Base-by-base conservation (phyloP, 2,888 invertebrate genomes). In the Heliconius ethilla region DNA sequence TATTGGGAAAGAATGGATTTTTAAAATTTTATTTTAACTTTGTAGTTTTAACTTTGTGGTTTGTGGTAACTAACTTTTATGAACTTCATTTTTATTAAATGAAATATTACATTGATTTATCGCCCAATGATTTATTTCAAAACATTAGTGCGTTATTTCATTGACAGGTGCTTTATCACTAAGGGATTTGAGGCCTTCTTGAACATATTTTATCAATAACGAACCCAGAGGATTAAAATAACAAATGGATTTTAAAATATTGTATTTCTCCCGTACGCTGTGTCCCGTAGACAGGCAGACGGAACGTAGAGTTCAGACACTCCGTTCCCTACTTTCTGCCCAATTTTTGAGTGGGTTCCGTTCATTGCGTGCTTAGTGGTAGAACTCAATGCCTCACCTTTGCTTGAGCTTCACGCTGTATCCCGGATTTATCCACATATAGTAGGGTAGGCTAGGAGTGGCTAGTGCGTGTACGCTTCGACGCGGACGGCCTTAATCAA, bases 141-240 rank as follows among this genome's bases (percentile, higher is more conserved):
- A 65, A 5, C 4, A 15, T 45, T 13, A 45, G 13, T 22, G 55
- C 3, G 18, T 18, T 55, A 55, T 66, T 9, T 66, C 66, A 66
- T 66, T 33, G 66, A 66, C 66, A 66, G 10, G 66, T 10, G 22
- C 66, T 66, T 33, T 66, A 33, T 66, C 33, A 66, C 29, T 33
- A 22, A 33, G 33, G 66, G 66, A 33, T 11, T 15, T 15, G 45
- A 45, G 45, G 45, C 15, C 45, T 45, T 11, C 66, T 66, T 66
- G 33, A 33, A 66, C 9, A 66, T 66, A 33, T 33, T 66, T 66
- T 66, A 66, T 66, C 33, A 66, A 33, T 33, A 33, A n/a, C 33
- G 18, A 29, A 1, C 33, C 7, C 3, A 22, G 33, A 15, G 22
- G 33, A 66, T 33, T 33, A 66, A 66, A 33, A 33, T 33, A 33